These are phyloP conservation scores for Polydrusus pterygomalis DNA, from an alignment of 2,888 invertebrate species.

Conservation along the genomic window DNA sequence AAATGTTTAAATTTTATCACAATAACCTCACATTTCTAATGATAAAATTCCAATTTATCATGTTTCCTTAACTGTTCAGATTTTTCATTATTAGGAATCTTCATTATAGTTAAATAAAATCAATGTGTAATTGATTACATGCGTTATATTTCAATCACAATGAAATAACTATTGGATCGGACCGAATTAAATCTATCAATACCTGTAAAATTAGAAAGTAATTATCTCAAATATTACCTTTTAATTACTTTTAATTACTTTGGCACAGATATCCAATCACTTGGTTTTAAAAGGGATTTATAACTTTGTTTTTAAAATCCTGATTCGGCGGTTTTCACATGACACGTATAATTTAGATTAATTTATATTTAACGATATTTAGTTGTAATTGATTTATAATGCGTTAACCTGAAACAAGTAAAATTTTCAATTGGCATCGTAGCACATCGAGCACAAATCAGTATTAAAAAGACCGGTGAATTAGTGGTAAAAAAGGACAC, in stretches of 20 bases:
- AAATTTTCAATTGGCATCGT: too few relatives aligned
- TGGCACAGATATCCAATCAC: conserved; percentile 17
- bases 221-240: conserved; percentile 17
- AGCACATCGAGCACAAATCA: too few relatives aligned
- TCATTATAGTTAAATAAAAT: too few relatives aligned
- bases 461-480: too few relatives aligned
- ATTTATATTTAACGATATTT: background rate
- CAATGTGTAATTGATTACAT: too few relatives aligned
- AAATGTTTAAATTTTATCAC: too few relatives aligned
- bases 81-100: background rate
- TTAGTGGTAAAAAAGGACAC: too few relatives aligned
- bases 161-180: conserved; percentile 2
- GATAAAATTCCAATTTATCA: too few relatives aligned
- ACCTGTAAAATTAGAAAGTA: background rate
- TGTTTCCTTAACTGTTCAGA: too few relatives aligned
- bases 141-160: too few relatives aligned
- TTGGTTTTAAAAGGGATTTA: conserved; percentile 1
- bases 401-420: background rate
- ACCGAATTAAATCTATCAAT: conserved; percentile 14
- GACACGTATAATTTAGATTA: background rate
- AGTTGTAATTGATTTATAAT: background rate
- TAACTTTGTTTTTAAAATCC: background rate
- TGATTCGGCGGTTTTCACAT: background rate
- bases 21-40: too few relatives aligned
- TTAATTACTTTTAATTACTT: conserved; percentile 13